Base-by-base conservation (phyloP, 2,113 vertebrate species). In the Ptyas mucosa region DNA sequence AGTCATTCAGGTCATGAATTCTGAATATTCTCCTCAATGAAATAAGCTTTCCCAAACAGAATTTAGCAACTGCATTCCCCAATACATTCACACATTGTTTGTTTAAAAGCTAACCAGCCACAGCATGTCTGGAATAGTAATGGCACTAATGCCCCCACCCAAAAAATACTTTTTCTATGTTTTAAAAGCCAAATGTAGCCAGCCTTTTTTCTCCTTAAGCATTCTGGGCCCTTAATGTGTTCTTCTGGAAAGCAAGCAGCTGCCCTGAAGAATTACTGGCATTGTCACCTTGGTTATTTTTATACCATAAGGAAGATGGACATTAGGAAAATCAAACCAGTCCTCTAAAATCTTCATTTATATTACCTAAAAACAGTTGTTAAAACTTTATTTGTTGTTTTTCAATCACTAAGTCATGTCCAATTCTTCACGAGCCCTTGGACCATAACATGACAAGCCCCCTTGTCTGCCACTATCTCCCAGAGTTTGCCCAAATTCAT, bases 1-100 rank as follows among this genome's bases (percentile, higher is more conserved):
- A 88, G 29, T 54, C 52, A 90, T 94, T 26, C 58, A 88, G 88
- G 88, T 92, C 91, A 90, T 29, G 52, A 52, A 85, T 89, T 81
- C 89, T 43, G 52, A 85, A 88, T 46, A 85, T 85, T 39, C 39
- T 75, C 58, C 29, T 55, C 12, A 0, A 23, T 64, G 14, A 29
- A 91, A 89, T 85, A 86, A 94, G 8, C 91, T 94, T 90, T 46
- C 75, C 91, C 89, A n/a, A 24, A 3, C 34, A 34, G 52, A 12
- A 1, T 5, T 90, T 34, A 87, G n/a, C 14, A 21, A 24, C 0
- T 10, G 24, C 90, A 90, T 51, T 43, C 1, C 89, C 86, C 2
- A 14, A 75, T 75, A 90, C 57, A 58, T 88, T 0, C 87, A 18
- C 21, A 64, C 21, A 55, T 6, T 3, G 10, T 61, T 94, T 14